Percentiles rank a stretch among this genome's conserved stretches.
Evolutionary conservation across 2,113 vertebrate genomes (phyloP).

Genomic region (Pundamilia nyererei): DNA sequence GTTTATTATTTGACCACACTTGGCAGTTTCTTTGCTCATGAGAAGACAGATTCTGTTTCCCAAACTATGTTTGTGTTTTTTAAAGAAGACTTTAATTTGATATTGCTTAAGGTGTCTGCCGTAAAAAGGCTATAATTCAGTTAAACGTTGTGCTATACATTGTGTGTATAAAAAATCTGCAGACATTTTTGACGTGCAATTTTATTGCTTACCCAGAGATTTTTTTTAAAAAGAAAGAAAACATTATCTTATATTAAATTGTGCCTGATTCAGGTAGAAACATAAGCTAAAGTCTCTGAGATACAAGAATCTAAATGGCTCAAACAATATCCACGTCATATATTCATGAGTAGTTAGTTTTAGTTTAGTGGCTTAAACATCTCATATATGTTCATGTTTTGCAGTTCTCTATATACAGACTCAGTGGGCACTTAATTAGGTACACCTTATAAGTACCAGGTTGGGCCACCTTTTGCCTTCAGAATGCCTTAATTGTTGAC

Average conservation of each 20-base stretch:
- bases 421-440: background rate
- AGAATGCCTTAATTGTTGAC: background rate
- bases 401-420: background rate
- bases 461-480: background rate
- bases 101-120: background rate
- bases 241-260: background rate
- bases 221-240: background rate
- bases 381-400: background rate
- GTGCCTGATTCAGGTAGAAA: background rate
- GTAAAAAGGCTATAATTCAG: background rate
- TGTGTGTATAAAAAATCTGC: background rate
- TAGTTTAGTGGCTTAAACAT: background rate
- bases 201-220: background rate
- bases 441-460: background rate
- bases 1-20: conserved; percentile 41
- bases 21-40: background rate
- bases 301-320: background rate
- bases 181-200: background rate
- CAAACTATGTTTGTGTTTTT: conserved; percentile 34
- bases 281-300: background rate
- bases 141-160: background rate
- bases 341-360: background rate
- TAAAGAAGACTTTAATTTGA: conserved; percentile 29
- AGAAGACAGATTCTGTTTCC: conserved; percentile 24
- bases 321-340: background rate